Base-by-base conservation (phyloP, 2,113 vertebrate species). In the Sphaerodactylus townsendi region DNA sequence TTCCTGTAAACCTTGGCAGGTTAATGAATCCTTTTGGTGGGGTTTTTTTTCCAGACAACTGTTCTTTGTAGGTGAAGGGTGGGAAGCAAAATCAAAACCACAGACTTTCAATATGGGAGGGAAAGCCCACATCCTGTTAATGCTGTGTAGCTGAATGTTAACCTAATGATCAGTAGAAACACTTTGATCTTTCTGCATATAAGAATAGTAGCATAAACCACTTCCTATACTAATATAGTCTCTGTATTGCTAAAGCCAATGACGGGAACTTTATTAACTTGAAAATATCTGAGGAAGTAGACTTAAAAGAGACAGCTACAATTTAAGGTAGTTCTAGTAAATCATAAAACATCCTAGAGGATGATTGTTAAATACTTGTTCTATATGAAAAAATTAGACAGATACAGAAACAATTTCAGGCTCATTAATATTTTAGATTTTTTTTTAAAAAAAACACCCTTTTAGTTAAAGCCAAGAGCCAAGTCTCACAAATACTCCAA, bases 261-360 rank as follows among this genome's bases (percentile, higher is more conserved):
- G 0, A 75, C 17, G 35, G 5, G 21, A 74, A 90, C 82, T 65
- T 2, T 64, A 0, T 1, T 28, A 69, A 56, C 13, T 53, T 83
- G 41, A 85, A 76, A 46, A 59, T 78, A 79, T 23, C 65, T 8
- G 4, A 33, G 30, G 35, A 76, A 79, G 37, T 17, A 83, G 30
- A 1, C 73, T 86, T 83, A 5, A 68, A 85, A 84, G 39, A 86
- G 50, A 41, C 65, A n/a, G 10, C 81, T 90, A 84, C 17, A 64
- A 1, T 35, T 14, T 8, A 2, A 84, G 1, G 0, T 33, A 59
- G 48, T 15, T 21, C 0, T 0, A 72, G 65, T n/a, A 39, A 86
- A 91, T 79, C 17, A 1, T 1, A 5, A 14, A 44, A 2, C 53
- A 10, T 68, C 5, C 62, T 83, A 76, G 44, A 74, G 68, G n/a